Evolutionary conservation across 2,888 invertebrate species (phyloP).

Genomic region (Cylloceria caligata): DNA sequence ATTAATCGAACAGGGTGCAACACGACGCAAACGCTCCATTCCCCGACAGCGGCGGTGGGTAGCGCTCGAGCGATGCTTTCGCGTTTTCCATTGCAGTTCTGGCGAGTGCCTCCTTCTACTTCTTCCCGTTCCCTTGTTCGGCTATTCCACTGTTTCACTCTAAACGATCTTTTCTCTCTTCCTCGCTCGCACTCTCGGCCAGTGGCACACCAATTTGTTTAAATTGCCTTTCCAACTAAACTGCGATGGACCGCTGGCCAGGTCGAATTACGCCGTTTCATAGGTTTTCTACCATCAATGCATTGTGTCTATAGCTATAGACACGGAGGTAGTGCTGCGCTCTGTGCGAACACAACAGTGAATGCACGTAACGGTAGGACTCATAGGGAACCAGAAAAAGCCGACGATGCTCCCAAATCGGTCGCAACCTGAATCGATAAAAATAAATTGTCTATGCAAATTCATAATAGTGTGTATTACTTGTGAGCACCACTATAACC

Average conservation of each 20-base stretch:
- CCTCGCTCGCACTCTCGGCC: conserved; percentile 60
- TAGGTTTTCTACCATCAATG: conserved; percentile 71
- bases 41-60: conserved; percentile 14
- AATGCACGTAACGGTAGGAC: conserved; percentile 60
- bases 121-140: conserved; percentile 19
- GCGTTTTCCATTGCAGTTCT: conserved; percentile 54
- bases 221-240: conserved; percentile 78
- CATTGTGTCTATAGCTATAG: conserved; percentile 24
- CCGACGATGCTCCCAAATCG: conserved; percentile 16
- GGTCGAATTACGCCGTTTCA: conserved; percentile 76
- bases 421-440: conserved; percentile 23
- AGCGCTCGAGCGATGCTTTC: conserved; percentile 38
- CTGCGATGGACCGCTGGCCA: conserved; percentile 73
- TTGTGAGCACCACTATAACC: background rate
- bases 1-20: conserved; percentile 78
- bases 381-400: conserved; percentile 59
- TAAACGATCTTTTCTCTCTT: conserved; percentile 47
- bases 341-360: background rate
- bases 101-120: conserved; percentile 15
- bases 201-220: conserved; percentile 77
- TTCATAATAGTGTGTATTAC: conserved; percentile 3
- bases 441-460: conserved; percentile 41
- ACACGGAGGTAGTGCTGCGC: background rate
- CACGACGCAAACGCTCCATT: conserved; percentile 56
- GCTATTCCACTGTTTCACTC: conserved; percentile 44